Evolutionary conservation across 37 sponge, comb jelly and placozoan genomes (phyloP).

Genomic region (Geodia barretti): DNA sequence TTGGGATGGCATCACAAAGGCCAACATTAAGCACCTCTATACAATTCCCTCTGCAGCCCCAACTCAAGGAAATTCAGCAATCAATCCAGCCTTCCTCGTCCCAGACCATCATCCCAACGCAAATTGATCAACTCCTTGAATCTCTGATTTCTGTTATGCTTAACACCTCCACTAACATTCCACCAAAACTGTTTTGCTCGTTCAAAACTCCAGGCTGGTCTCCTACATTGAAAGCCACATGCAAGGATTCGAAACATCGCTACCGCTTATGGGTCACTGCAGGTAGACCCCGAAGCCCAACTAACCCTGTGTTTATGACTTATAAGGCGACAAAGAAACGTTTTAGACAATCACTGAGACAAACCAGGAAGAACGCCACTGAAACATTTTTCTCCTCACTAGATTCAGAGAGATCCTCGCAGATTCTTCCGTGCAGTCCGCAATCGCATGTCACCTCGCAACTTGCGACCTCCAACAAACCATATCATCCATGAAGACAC

Average conservation of each 20-base stretch:
- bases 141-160: neutral
- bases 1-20: neutral
- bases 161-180: neutral
- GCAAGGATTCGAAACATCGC: neutral
- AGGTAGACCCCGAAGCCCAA: neutral
- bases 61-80: neutral
- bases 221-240: neutral
- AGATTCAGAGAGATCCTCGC: no score
- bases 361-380: no score
- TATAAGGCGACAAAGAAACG: neutral
- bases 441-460: no score
- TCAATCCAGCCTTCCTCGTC: no score
- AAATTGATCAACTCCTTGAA: neutral
- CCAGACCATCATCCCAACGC: neutral
- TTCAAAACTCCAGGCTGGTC: neutral
- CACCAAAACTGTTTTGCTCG: no score
- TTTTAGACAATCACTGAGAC: no score
- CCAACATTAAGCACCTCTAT: neutral
- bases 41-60: neutral
- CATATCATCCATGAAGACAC: neutral
- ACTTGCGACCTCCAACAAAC: neutral
- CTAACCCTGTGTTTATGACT: neutral
- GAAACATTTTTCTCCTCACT: no score
- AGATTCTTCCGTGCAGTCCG: neutral
- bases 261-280: neutral